Evolutionary conservation across 2,797 vertebrate genomes (phyloP).

Genomic region (Typhlichthys eigenmanni): DNA sequence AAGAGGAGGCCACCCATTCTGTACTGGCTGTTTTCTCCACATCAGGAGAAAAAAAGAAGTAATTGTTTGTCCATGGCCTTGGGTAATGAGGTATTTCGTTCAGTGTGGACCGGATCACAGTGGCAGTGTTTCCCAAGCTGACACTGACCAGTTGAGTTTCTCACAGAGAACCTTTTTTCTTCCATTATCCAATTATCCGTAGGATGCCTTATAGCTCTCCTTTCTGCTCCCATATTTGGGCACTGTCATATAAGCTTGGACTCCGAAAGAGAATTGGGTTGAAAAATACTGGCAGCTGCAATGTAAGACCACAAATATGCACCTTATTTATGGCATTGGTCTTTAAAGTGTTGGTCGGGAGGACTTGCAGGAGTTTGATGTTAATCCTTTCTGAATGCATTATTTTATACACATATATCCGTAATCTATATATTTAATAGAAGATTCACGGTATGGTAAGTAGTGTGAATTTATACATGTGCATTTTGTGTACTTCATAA

Average conservation of each 20-base stretch:
- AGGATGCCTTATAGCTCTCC: constrained; percentile 30
- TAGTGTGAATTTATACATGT: too few relatives aligned
- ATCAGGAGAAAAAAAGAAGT: constrained; percentile 22
- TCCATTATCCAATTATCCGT: constrained; percentile 9
- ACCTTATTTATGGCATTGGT: too few relatives aligned
- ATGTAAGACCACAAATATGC: too few relatives aligned
- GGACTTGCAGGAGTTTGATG: too few relatives aligned
- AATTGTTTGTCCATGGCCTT: constrained; percentile 31
- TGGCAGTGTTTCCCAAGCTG: neutral
- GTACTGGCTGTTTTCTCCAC: constrained; percentile 1
- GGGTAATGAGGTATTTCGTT: constrained; percentile 63
- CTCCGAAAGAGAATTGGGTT: neutral
- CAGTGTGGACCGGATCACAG: constrained; percentile 40
- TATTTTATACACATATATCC: too few relatives aligned
- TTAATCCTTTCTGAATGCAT: too few relatives aligned
- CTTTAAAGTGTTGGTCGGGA: too few relatives aligned
- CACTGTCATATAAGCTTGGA: constrained; percentile 31
- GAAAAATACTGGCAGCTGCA: neutral
- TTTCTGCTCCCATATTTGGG: constrained; percentile 25
- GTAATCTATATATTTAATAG: too few relatives aligned
- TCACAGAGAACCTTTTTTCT: constrained; percentile 23
- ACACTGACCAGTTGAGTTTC: constrained; percentile 14
- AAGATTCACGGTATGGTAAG: too few relatives aligned
- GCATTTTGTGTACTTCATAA: too few relatives aligned
- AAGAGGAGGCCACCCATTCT: constrained; percentile 38